Conservation (phyloP, 2,113 vertebrate genomes). For the Myrmecophaga tridactyla region DNA sequence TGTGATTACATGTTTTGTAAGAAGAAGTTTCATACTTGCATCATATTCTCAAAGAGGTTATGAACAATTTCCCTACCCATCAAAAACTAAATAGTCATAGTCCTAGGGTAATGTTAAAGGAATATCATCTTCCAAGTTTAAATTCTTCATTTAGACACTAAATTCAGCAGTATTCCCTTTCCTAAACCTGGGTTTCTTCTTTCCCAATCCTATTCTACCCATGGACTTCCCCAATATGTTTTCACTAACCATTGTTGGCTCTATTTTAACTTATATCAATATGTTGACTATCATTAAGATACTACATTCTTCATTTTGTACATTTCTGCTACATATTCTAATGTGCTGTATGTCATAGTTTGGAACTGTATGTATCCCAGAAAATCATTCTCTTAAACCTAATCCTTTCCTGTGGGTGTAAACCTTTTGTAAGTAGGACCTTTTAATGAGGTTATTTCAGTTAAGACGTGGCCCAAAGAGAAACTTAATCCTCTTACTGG, state of each 20-base stretch:
- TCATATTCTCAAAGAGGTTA: not conserved
- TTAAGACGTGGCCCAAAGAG: too few relatives aligned
- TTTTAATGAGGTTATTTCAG: too few relatives aligned
- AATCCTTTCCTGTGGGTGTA: too few relatives aligned
- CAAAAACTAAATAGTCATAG: not conserved
- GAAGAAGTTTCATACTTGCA: not conserved
- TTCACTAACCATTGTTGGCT: not conserved
- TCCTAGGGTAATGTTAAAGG: not conserved
- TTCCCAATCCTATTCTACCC: not conserved
- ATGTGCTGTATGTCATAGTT: not conserved
- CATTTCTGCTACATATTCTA: not conserved
- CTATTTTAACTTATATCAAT: not conserved
- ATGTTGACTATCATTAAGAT: not conserved
- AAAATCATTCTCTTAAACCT: too few relatives aligned
- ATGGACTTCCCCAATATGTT: not conserved
- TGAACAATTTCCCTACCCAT: not conserved
- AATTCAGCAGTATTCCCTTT: not conserved
- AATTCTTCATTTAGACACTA: not conserved
- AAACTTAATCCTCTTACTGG: too few relatives aligned
- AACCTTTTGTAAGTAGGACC: too few relatives aligned
- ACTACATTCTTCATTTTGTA: not conserved
- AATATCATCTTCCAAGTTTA: not conserved
- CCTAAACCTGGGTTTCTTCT: not conserved
- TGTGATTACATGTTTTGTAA: conserved; percentile 9
- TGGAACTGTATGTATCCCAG: too few relatives aligned